Percentiles rank a stretch among this genome's conserved stretches.
Evolutionary conservation across 2,888 invertebrate genomes (phyloP).

Genomic region (Athalia circularis): DNA sequence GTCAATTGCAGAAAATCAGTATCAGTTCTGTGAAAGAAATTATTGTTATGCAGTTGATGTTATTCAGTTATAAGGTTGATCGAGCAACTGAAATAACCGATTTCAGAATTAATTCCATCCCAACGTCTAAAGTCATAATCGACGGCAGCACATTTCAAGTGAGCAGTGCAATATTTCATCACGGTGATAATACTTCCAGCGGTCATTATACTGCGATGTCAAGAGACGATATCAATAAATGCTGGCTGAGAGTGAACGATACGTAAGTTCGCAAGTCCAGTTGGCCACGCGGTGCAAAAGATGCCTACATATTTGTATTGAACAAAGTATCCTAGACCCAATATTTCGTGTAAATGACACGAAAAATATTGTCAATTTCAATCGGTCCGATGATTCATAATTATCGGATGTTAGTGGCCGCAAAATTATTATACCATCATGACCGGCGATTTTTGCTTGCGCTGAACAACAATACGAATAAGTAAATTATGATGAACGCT

Average conservation of each 20-base stretch:
- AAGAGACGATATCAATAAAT: neutral
- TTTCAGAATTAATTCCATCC: conserved; percentile 37
- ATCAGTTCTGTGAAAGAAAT: neutral
- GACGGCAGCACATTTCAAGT: conserved; percentile 7
- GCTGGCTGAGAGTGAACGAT: conserved; percentile 36
- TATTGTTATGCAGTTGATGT: conserved; percentile 6
- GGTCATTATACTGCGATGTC: conserved; percentile 45
- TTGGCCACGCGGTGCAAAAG: conserved; percentile 44
- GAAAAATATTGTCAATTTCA: too few species aligned
- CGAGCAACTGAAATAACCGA: conserved; percentile 14
- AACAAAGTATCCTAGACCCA: neutral
- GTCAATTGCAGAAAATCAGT: neutral
- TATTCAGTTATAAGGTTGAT: neutral
- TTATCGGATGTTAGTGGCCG: too few species aligned
- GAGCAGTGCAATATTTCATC: conserved; percentile 42
- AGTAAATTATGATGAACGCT: too few species aligned
- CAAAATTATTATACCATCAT: too few species aligned
- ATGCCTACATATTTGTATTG: conserved; percentile 37
- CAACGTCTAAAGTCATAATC: conserved; percentile 12
- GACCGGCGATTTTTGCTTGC: too few species aligned
- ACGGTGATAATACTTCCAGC: conserved; percentile 6
- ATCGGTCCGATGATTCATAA: too few species aligned
- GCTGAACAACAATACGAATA: too few species aligned
- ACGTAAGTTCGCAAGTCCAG: conserved; percentile 19
- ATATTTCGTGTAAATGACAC: too few species aligned